Evolutionary conservation across 2,113 vertebrate species (phyloP), one percentile per base, ranked within the genome.

Genomic region (Azemiops feae): DNA sequence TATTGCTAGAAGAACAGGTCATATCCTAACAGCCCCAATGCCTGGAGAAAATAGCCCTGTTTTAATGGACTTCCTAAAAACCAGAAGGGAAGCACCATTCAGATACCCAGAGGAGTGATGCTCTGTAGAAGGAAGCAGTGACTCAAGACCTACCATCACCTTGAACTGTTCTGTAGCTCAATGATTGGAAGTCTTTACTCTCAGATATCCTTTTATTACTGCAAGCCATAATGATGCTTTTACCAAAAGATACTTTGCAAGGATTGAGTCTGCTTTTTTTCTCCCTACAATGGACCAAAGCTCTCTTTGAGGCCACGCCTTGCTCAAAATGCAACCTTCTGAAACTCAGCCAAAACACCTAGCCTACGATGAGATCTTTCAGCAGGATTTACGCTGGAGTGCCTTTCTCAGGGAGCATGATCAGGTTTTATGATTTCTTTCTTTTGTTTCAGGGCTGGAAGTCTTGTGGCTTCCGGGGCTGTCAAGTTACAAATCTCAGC

Each of bases 281-380:
- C 55, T 50, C 87, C 93, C 94, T 50, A 87, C 22, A 87, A 93
- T 93, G 91, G 95, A 96, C 34, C 91, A 88, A 87, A 95, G n/a
- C 54, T 92, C 3, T 92, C 94, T 94, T 93, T 92, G 47, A 95
- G 95, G 90, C 2, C 18, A 4, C 7, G 88, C 89, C 94, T 95
- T 93, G 96, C 95, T 95, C 96, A 96, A 96, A 97, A 96, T 96
- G 16, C 95, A 97, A 95, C 94, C 94, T 94, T 96, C 88, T 74
- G 55, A 94, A 86, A 0, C 91, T 88, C 60, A 91, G 22, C 43
- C 92, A 50, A 91, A 96, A 96, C 96, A 96, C 91, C 95, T 91
- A 64, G 96, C 97, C 96, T 97, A 96, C 95, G 94, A 94, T 93
- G 96, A 91, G 91, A 92, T 22, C 92, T 16, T 0, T 85, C 93